These are phyloP conservation scores for Bungarus multicinctus DNA, from an alignment of 2,113 vertebrate genomes.

Conservation along the genomic window DNA sequence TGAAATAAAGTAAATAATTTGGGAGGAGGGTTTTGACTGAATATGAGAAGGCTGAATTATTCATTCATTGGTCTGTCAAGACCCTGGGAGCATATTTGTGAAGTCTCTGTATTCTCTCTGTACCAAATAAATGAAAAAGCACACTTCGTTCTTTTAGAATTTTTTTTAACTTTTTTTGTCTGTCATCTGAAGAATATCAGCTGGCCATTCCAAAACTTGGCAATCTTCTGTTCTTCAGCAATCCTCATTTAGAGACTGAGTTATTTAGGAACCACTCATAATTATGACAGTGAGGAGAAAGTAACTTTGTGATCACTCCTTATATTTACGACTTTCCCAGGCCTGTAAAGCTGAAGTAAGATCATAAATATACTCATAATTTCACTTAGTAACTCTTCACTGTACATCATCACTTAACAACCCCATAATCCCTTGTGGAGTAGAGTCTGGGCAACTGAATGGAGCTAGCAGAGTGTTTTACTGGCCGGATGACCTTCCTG, in stretches of 20 bases:
- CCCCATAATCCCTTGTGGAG: too few relatives aligned
- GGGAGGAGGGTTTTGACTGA: background rate
- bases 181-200: background rate
- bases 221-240: background rate
- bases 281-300: background rate
- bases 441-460: too few relatives aligned
- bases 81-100: background rate
- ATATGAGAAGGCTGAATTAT: slow-evolving; percentile 47
- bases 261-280: background rate
- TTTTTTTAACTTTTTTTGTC: background rate
- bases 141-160: background rate
- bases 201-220: background rate
- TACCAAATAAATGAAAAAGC: background rate
- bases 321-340: background rate
- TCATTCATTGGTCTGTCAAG: slow-evolving; percentile 18
- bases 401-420: too few relatives aligned
- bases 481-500: too few relatives aligned
- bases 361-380: background rate
- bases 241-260: background rate
- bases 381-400: background rate
- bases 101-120: background rate
- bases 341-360: background rate
- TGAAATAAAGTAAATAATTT: background rate
- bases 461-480: too few relatives aligned
- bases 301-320: background rate